Evolutionary conservation across 2,113 vertebrate genomes (phyloP), one percentile per base, ranked within the genome.

Genomic region (Dasyprocta punctata): DNA sequence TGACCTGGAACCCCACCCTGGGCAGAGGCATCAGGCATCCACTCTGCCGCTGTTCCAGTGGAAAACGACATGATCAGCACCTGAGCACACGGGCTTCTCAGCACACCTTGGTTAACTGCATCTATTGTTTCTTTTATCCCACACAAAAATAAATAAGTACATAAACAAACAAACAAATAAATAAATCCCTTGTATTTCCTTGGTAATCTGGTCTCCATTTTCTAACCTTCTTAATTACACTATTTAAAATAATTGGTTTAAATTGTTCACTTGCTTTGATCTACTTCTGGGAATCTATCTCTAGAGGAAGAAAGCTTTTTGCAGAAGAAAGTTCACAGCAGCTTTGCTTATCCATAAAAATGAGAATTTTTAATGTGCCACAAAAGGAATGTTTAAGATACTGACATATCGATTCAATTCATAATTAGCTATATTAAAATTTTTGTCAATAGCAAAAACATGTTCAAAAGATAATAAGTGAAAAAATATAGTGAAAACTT

Each of bases 241-340:
- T 89, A 78, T 84, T 97, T 97, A 90, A 96, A 90, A 63, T 90
- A 97, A 98, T 90, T 93, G 69, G 61, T 52, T 95, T 96, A 90
- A 96, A 89, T 94, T 84, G 33, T 63, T 93, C 80, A 75, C 88
- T 95, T 63, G 5, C 82, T 95, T 89, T 86, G 92, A 96, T 90
- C 60, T 44, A 84, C 60, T 89, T 84, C 89, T 89, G 67, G 75
- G 92, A 96, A 22, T 90, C 67, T 60, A 87, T 87, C 67, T 84
- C 95, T 85, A 87, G 81, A 85, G 92, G 86, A 92, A 91, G 75
- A 81, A 93, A 86, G 44, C 67, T 49, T 75, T 78, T 44, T 69
- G 38, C 52, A 84, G n/a, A 83, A 93, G 54, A 97, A 80, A 44
- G 49, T 78, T 86, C 63, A 28, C 2, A n/a, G 75, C 6, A 80